phyloP scores from a whole-genome alignment of 2,113 vertebrate genomes.

The Paraplagusia blochii region DNA sequence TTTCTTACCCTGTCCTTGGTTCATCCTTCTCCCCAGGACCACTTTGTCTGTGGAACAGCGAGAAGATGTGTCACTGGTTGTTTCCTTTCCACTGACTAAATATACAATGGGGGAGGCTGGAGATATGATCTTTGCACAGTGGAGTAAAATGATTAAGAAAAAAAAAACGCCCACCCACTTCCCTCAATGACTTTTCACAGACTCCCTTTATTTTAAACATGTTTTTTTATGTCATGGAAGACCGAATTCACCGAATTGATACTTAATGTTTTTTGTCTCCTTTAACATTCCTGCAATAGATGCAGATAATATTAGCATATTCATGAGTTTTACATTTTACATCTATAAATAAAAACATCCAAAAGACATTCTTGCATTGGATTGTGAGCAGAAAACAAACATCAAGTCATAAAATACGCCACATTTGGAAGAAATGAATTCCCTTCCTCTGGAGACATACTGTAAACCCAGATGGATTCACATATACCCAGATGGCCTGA shows the following conservation, averaged over 20 bases:
- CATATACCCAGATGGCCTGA: conserved; percentile 55
- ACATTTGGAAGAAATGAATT: conserved; percentile 43
- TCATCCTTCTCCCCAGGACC: conserved; percentile 53
- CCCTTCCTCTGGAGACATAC: conserved; percentile 49
- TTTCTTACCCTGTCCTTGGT: conserved; percentile 61
- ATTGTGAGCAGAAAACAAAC: conserved; percentile 19
- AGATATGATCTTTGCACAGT: conserved; percentile 68
- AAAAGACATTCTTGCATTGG: conserved; percentile 6
- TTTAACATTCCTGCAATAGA: conserved; percentile 34
- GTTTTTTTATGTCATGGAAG: conserved; percentile 29
- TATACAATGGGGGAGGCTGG: conserved; percentile 57
- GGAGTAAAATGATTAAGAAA: conserved; percentile 59
- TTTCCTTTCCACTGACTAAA: conserved; percentile 54
- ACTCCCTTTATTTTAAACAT: conserved; percentile 38
- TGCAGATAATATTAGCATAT: conserved; percentile 28
- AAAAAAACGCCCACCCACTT: conserved; percentile 40
- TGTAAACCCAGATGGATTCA: conserved; percentile 49
- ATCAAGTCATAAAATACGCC: conserved; percentile 20
- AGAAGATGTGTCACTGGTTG: conserved; percentile 49
- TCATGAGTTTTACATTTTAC: conserved; percentile 20
- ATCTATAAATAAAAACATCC: conserved; percentile 15
- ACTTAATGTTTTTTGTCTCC: conserved; percentile 41
- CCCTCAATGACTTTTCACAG: conserved; percentile 53
- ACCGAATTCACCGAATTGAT: conserved; percentile 50
- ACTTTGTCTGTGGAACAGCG: conserved; percentile 47